These are phyloP conservation scores for Arothron firmamentum DNA, from an alignment of 2,113 vertebrate species.

Conservation along the genomic window DNA sequence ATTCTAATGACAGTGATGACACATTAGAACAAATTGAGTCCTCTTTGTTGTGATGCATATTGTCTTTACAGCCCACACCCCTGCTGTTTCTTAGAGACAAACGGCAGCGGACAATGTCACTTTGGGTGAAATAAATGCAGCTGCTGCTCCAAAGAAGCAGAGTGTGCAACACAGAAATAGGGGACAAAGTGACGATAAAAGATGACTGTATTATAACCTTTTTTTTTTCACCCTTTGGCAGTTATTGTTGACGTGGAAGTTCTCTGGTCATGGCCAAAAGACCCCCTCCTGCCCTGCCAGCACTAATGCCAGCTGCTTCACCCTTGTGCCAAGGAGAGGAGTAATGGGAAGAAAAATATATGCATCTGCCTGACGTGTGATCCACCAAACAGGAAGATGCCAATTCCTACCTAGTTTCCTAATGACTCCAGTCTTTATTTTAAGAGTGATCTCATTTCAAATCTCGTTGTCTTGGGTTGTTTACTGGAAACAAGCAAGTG, in stretches of 20 bases:
- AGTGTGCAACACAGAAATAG: neutral
- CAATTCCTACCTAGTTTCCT: slow-evolving; percentile 34
- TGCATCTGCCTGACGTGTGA: slow-evolving; percentile 18
- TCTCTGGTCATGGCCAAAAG: slow-evolving; percentile 13
- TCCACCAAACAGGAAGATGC: slow-evolving; percentile 44
- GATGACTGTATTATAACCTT: slow-evolving; percentile 15
- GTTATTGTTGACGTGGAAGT: slow-evolving; percentile 25
- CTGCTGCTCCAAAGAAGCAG: neutral
- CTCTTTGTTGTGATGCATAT: neutral
- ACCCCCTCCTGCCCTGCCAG: neutral
- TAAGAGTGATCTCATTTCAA: slow-evolving; percentile 52
- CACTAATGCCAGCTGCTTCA: slow-evolving; percentile 41
- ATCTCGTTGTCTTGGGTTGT: slow-evolving; percentile 54
- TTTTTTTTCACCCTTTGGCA: slow-evolving; percentile 25
- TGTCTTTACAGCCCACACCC: neutral
- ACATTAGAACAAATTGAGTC: no score
- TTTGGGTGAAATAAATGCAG: neutral
- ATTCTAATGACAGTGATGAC: no score
- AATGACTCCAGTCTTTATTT: slow-evolving; percentile 46
- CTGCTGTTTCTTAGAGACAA: neutral
- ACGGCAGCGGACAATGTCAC: neutral
- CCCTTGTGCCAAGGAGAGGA: slow-evolving; percentile 59
- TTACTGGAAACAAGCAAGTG: slow-evolving; percentile 39
- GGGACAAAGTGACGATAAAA: slow-evolving; percentile 26
- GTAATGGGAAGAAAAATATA: slow-evolving; percentile 30